Percentiles rank a stretch among this genome's conserved stretches.
Evolutionary conservation across 1,140 invertebrate species (phyloP).

Genomic region (Hestina assimilis): DNA sequence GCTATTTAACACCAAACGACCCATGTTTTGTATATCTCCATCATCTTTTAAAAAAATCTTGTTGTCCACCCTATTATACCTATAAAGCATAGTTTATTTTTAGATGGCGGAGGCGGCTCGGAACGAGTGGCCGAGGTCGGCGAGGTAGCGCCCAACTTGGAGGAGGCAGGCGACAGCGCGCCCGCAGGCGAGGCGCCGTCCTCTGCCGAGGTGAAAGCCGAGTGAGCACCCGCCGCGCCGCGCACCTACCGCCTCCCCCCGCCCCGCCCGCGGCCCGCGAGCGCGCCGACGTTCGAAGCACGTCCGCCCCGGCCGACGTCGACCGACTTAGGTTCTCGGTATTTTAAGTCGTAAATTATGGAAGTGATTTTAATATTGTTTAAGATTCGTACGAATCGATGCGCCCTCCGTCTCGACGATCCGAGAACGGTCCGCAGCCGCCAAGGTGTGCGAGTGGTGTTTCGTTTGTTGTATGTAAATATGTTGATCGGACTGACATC

Average conservation of each 20-base stretch:
- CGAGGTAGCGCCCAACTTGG: constrained; percentile 35
- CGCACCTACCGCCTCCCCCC: constrained; percentile 1
- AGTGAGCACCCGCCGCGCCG: constrained; percentile 37
- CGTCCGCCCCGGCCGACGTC: constrained; percentile 29
- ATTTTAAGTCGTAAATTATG: constrained; percentile 74
- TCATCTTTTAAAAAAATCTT: too few species aligned
- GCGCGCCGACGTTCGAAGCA: constrained; percentile 20
- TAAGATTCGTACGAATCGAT: constrained; percentile 48
- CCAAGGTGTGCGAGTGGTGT: constrained; percentile 33
- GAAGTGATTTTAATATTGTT: constrained; percentile 68
- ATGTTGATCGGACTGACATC: constrained; percentile 64
- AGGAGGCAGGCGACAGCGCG: constrained; percentile 36
- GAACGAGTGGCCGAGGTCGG: constrained; percentile 43
- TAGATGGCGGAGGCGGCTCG: constrained; percentile 48
- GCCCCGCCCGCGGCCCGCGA: constrained; percentile 21
- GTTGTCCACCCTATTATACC: too few species aligned
- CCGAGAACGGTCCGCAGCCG: constrained; percentile 37
- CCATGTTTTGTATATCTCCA: too few species aligned
- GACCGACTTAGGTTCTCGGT: constrained; percentile 58
- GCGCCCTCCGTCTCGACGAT: constrained; percentile 17
- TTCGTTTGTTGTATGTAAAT: constrained; percentile 70
- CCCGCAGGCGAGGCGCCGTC: constrained; percentile 44
- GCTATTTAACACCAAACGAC: too few species aligned
- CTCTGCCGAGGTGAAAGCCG: constrained; percentile 51
- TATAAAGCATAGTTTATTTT: too few species aligned